A percentile compares a stretch with the other conserved stretches of the same genome.
Evolutionary conservation across 2,888 invertebrate genomes (phyloP).

Genomic region (Dynastes tityus): DNA sequence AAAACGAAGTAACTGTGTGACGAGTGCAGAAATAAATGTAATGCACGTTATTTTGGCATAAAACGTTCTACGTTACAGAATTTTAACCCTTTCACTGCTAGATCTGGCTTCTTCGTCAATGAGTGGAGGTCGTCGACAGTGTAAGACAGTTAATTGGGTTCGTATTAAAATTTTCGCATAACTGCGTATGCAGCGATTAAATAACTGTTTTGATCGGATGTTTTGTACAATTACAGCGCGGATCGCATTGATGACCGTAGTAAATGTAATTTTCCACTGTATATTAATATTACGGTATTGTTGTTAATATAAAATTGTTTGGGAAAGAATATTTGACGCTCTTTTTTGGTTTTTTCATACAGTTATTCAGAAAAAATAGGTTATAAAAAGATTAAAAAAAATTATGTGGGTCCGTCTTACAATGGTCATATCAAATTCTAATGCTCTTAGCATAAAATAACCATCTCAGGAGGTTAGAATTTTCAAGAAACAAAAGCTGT

Average conservation of each 20-base stretch:
- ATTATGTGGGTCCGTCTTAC: too few relatives aligned
- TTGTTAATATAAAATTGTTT: not conserved
- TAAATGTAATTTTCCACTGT: constrained; percentile 15
- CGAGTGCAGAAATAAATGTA: not conserved
- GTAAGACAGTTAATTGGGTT: not conserved
- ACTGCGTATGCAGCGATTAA: not conserved
- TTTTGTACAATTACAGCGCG: constrained; percentile 7
- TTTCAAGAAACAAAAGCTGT: too few relatives aligned
- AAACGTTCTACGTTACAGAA: not conserved
- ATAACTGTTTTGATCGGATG: constrained; percentile 10
- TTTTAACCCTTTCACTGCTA: constrained; percentile 15
- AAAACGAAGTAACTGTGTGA: not conserved
- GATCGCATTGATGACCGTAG: not conserved
- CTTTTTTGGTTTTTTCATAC: too few relatives aligned
- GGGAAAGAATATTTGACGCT: not conserved
- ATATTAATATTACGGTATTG: constrained; percentile 20
- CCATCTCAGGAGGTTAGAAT: too few relatives aligned
- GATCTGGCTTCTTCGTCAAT: not conserved
- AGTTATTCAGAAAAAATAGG: too few relatives aligned
- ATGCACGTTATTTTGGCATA: not conserved
- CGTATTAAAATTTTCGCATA: not conserved
- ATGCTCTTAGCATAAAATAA: too few relatives aligned
- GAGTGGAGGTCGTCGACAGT: not conserved
- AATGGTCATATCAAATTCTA: too few relatives aligned
- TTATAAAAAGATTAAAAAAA: too few relatives aligned